Evolutionary conservation across 2,113 vertebrate species (phyloP).

Genomic region (Tricholaema leucomelas): DNA sequence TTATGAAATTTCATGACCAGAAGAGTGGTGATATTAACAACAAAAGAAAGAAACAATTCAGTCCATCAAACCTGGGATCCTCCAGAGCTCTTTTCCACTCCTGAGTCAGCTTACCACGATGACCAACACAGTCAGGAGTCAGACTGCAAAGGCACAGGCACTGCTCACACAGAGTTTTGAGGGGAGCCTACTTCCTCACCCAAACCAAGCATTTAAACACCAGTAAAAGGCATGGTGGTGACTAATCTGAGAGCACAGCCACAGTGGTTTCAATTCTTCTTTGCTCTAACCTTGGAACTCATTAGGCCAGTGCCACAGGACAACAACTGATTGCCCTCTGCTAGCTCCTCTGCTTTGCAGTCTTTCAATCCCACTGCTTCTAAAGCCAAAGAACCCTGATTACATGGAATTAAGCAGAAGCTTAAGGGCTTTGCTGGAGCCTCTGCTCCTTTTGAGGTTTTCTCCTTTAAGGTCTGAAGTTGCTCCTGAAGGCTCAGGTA

Average conservation of each 20-base stretch:
- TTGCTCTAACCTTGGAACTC: background rate
- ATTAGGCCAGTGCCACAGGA: background rate
- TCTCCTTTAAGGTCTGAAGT: background rate
- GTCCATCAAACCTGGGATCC: background rate
- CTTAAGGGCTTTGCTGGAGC: background rate
- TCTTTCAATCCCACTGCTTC: background rate
- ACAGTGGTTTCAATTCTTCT: background rate
- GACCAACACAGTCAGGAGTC: background rate
- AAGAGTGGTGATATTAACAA: constrained; percentile 2
- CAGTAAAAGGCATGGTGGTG: background rate
- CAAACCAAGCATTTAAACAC: constrained; percentile 4
- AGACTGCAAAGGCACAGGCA: background rate
- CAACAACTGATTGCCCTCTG: background rate
- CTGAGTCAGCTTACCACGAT: background rate
- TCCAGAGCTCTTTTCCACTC: background rate
- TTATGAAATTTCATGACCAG: background rate
- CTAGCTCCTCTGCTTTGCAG: background rate
- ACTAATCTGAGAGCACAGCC: background rate
- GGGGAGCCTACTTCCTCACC: background rate
- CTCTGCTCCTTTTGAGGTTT: background rate
- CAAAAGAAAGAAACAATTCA: background rate
- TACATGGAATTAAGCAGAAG: background rate
- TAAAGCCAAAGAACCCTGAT: background rate
- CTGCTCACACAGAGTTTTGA: background rate
- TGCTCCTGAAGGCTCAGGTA: background rate